Evolutionary conservation across 2,888 invertebrate genomes (phyloP).

Genomic region (Crossocerus cetratus): DNA sequence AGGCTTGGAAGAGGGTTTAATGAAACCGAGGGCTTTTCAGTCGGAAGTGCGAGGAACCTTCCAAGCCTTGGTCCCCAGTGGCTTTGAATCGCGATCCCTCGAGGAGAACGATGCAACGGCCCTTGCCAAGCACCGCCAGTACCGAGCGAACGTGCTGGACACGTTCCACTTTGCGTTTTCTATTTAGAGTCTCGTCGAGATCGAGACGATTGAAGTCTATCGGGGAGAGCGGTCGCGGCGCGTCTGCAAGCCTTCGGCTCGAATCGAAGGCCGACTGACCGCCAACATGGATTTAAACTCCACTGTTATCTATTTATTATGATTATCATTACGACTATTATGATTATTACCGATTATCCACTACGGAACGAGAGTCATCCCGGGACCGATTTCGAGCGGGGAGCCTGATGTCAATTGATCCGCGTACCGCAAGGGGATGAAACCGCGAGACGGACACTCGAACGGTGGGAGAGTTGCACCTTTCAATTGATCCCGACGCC

Average conservation of each 20-base stretch:
- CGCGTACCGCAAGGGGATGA: too few species aligned
- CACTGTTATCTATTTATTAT: background rate
- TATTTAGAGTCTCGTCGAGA: slow-evolving; percentile 29
- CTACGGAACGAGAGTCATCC: too few species aligned
- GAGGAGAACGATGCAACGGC: slow-evolving; percentile 24
- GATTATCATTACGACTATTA: too few species aligned
- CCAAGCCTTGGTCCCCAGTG: slow-evolving; percentile 24
- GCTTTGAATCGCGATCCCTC: slow-evolving; percentile 16
- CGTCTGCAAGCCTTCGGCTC: background rate
- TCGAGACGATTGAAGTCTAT: slow-evolving; percentile 18
- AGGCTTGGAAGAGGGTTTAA: slow-evolving; percentile 23
- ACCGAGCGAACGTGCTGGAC: slow-evolving; percentile 61
- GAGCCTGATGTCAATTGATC: background rate
- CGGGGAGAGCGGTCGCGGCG: background rate
- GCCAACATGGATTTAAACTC: background rate
- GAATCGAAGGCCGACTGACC: background rate
- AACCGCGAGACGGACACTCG: too few species aligned
- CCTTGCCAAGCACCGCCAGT: slow-evolving; percentile 29
- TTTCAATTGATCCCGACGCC: too few species aligned
- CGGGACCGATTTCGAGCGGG: background rate
- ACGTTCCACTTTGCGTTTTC: slow-evolving; percentile 45
- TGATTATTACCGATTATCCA: too few species aligned
- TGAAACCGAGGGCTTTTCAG: too few species aligned
- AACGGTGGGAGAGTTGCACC: too few species aligned
- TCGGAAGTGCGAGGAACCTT: background rate